phyloP scores from a whole-genome alignment of 2,113 vertebrate species.

The Nesoenas mayeri region DNA sequence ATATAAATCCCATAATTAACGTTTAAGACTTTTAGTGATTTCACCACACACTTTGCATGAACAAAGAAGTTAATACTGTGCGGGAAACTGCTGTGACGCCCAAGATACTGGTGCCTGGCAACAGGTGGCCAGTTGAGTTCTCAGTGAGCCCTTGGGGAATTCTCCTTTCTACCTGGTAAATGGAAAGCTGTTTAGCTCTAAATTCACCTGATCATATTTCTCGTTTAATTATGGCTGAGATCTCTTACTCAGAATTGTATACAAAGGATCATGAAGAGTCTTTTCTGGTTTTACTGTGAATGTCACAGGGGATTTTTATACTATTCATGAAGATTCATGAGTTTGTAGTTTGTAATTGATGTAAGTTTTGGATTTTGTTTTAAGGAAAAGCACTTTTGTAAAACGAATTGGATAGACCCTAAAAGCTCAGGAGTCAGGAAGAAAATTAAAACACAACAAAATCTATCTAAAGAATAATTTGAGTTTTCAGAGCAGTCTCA shows the following conservation, averaged over 20 bases:
- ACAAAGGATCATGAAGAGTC: background rate
- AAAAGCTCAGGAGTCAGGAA: background rate
- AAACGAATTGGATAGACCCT: background rate
- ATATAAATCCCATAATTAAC: background rate
- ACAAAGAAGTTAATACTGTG: background rate
- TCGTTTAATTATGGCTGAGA: background rate
- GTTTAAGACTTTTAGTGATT: background rate
- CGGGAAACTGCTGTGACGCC: background rate
- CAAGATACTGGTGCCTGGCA: background rate
- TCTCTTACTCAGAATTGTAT: background rate
- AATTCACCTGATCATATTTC: background rate
- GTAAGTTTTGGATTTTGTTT: background rate
- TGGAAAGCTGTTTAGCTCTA: background rate
- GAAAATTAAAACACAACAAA: background rate
- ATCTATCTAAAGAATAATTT: background rate
- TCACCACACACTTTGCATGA: background rate
- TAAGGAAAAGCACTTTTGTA: background rate
- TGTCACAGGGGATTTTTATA: accelerated
- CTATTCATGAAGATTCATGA: background rate
- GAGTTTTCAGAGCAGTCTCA: background rate
- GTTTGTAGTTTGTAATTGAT: background rate
- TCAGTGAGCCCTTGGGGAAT: background rate
- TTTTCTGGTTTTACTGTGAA: background rate
- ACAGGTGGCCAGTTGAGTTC: background rate
- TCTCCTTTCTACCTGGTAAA: background rate